Base-by-base conservation (phyloP, 2,888 invertebrate genomes). In the Polyommatus iphigenia region DNA sequence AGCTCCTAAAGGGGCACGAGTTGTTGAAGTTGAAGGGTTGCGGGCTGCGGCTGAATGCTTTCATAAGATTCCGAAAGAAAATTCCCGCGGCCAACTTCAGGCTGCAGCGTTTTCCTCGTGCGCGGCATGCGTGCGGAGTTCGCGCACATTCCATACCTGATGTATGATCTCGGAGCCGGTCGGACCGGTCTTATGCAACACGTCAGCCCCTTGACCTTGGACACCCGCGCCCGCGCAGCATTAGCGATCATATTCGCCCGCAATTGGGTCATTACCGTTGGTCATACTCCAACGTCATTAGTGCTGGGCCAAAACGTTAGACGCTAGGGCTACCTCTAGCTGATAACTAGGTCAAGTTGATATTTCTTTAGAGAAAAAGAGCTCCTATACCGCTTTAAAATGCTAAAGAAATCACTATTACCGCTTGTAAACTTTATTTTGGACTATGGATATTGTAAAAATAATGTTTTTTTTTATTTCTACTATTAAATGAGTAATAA, bases 241-340 rank as follows among this genome's bases (percentile, higher is more conserved):
- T 83, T 89, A 92, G 85, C 82, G 89, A 79, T 82, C 83, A 88
- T 85, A 87, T 87, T 91, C 84, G 88, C 84, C 80, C 85, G 86
- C 81, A 84, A 84, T 83, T 82, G 83, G 87, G 86, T 88, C 89
- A 90, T 90, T 90, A 90, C 85, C 89, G 87, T 92, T 92, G 93
- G 90, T 93, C 87, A 87, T 84, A 87, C 91, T 90, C 93, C 93
- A 93, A 93, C 82, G 87, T 87, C 89, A 92, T 90, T 88, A 87
- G 84, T 89, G 91, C 87, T 91, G 88, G 92, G 91, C 92, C 91
- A 93, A 89, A 89, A 88, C 85, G 85, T 86, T 71, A 59, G 76
- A 76, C 46, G 59, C 71, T 50, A 76, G 77, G 79, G 79, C 78
- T 78, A 72, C 54, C 78, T 77, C 75, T 75, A 78, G 54, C 54